Percentiles rank a stretch among this genome's conserved stretches.
Conservation (phyloP, 2,113 vertebrate species). For the Hydropotes inermis region DNA sequence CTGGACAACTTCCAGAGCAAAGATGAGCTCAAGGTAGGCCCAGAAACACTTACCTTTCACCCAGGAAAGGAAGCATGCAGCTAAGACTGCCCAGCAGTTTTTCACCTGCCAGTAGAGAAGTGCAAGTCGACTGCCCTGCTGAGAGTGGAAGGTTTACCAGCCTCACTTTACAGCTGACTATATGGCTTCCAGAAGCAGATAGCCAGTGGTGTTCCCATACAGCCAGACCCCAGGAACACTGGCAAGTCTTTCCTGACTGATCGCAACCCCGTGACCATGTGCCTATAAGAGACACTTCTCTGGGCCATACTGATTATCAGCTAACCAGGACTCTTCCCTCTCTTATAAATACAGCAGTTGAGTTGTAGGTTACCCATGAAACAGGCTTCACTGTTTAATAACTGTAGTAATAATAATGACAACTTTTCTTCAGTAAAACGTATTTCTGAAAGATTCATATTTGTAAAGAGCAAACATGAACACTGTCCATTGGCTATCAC, state of each 20-base stretch:
- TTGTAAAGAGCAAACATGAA: neutral
- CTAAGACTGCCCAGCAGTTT: neutral
- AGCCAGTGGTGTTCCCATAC: neutral
- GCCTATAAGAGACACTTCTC: neutral
- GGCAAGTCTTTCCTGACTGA: neutral
- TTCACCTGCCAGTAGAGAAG: neutral
- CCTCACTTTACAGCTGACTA: neutral
- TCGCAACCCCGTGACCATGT: neutral
- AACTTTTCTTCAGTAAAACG: neutral
- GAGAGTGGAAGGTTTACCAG: neutral
- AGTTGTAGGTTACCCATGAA: neutral
- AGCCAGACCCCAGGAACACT: neutral
- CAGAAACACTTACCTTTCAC: neutral
- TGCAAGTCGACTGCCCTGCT: neutral
- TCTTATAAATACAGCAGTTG: neutral
- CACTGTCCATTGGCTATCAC: neutral
- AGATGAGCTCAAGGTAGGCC: conserved; percentile 95
- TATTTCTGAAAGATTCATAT: conserved; percentile 6
- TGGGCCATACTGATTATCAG: neutral
- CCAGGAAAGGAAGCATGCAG: neutral
- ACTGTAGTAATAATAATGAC: neutral
- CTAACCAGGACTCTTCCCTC: neutral
- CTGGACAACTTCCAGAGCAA: conserved; percentile 99
- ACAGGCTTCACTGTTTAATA: neutral
- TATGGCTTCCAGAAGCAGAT: neutral